phyloP scores from a whole-genome alignment of 2,888 invertebrate species.

The Drepanosiphum platanoidis region DNA sequence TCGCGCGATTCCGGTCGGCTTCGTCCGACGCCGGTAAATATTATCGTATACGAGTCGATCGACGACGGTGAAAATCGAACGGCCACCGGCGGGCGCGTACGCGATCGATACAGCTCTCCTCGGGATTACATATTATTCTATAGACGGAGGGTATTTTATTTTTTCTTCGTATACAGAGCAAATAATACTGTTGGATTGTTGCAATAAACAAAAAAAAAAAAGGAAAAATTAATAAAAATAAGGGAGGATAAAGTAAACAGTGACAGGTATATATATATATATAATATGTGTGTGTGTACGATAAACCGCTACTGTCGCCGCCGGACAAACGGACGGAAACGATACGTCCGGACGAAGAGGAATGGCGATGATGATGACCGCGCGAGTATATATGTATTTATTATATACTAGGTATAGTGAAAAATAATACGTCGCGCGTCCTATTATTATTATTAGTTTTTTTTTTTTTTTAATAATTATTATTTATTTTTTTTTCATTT shows the following conservation, averaged over 20 bases:
- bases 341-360: not conserved
- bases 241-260: not conserved
- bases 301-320: conserved; percentile 8
- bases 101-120: not conserved
- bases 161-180: not conserved
- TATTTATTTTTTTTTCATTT: not conserved
- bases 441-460: not conserved
- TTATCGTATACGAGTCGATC: not conserved
- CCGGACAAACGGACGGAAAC: not conserved
- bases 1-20: not conserved
- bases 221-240: not conserved
- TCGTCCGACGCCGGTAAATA: not conserved
- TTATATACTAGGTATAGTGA: too few species aligned
- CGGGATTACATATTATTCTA: too few species aligned
- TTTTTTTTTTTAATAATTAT: not conserved
- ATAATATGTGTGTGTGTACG: not conserved
- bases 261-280: not conserved
- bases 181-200: not conserved
- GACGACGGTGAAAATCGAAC: not conserved
- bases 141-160: not conserved
- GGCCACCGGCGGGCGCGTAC: not conserved
- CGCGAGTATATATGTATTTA: not conserved
- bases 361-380: not conserved
- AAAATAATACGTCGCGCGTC: not conserved
- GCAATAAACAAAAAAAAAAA: not conserved